phyloP scores from a whole-genome alignment of 2,888 invertebrate genomes.

The Mechanitis mazaeus region DNA sequence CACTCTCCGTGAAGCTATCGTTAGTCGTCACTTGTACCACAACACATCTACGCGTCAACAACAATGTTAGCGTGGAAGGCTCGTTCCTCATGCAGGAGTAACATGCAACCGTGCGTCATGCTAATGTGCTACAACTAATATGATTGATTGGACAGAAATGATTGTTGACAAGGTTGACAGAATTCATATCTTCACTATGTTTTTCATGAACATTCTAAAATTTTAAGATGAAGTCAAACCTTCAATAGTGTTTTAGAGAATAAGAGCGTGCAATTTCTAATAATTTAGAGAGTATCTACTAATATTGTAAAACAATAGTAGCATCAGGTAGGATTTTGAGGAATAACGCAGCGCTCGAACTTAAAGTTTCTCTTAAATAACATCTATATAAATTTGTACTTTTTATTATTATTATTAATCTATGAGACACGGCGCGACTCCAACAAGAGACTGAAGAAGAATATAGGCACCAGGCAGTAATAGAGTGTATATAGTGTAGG shows the following conservation, averaged over 20 bases:
- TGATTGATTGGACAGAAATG: slow-evolving; percentile 7
- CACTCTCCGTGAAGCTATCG: slow-evolving; percentile 26
- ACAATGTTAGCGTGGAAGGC: slow-evolving; percentile 22
- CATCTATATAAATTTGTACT: too few relatives aligned
- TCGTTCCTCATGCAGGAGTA: slow-evolving; percentile 1
- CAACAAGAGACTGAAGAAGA: background rate
- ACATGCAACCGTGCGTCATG: slow-evolving; percentile 28
- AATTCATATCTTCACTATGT: background rate
- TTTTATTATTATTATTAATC: background rate
- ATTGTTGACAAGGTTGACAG: too few relatives aligned
- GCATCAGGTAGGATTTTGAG: background rate
- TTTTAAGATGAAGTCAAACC: background rate
- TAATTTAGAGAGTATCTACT: background rate
- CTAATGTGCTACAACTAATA: slow-evolving; percentile 6
- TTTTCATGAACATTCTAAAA: background rate
- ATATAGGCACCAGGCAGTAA: slow-evolving; percentile 7
- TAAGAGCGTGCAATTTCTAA: background rate
- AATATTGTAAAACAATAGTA: background rate
- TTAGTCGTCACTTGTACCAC: slow-evolving; percentile 57
- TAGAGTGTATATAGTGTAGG: slow-evolving; percentile 17
- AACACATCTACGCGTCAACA: slow-evolving; percentile 34
- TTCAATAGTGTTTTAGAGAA: background rate
- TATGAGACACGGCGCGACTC: slow-evolving; percentile 4
- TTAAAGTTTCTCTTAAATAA: background rate
- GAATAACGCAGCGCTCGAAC: slow-evolving; percentile 4